Base-by-base conservation (phyloP, 1,140 invertebrate genomes). In the Ditylenchus dipsaci region DNA sequence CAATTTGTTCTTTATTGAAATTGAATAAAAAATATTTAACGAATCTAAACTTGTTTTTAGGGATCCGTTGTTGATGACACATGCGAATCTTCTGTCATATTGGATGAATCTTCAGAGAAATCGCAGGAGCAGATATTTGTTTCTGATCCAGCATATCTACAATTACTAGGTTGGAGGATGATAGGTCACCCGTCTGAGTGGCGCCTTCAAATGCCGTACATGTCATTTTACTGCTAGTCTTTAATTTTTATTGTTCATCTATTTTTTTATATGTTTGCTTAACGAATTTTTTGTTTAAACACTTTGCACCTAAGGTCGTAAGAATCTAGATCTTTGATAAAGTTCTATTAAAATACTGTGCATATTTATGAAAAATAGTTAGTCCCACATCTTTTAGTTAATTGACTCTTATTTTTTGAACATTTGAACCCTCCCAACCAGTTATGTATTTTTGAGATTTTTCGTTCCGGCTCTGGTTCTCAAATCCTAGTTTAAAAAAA, bases 161-260 rank as follows among this genome's bases (percentile, higher is more conserved):
- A 75, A 15, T 62, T 80, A 15, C 67, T 81, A 15, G 79, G 79
- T 19, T 81, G 79, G 79, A 69, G 76, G 65, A 82, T 81, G 79
- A 60, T 70, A 26, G 79, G 81, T 17, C 78, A 83, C 69, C 81
- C 79, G 1, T 66, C 77, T 0, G 63, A 75, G 26, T 81, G 79
- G 79, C 53, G 60, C 15, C 74, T 82, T 30, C 65, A 65, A 71
- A 80, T 83, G 79, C 64, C 79, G 23, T 81, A 72, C 68, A 71
- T 81, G 43, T 65, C 81, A 15, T 81, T 81, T 23, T 78, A 73
- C 59, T 76, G 75, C 65, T 76, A 63, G 59, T 53, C 49, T 15
- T 11, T 45, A 45, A 45, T 45, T 13, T 45, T 45, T 11, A 45
- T 13, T 21, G 49, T 53, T 17, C 49, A 7, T 53, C 23, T 19